A percentile compares a stretch with the other conserved stretches of the same genome.
Conservation (phyloP, 2,113 vertebrate genomes). For the Theristicus caerulescens region DNA sequence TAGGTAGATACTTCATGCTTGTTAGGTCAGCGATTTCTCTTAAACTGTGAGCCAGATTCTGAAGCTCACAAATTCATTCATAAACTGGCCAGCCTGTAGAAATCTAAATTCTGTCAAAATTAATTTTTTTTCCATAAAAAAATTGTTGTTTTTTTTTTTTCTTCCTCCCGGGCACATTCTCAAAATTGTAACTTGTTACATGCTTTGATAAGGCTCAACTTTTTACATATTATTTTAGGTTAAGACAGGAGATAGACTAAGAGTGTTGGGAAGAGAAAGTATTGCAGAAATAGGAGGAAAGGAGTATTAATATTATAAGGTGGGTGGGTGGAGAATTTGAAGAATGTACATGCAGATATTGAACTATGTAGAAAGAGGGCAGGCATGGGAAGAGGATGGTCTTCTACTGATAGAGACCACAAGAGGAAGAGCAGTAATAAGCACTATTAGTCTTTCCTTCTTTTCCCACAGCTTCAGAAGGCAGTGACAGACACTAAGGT, state of each 20-base stretch:
- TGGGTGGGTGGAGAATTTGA: not conserved
- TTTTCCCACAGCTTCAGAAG: not conserved
- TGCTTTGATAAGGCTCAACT: not conserved
- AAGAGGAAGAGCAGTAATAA: not conserved
- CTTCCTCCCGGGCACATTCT: accelerated
- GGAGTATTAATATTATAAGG: not conserved
- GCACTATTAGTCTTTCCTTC: not conserved
- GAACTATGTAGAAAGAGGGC: not conserved
- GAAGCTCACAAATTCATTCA: not conserved
- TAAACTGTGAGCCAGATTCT: not conserved
- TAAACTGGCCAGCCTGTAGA: not conserved
- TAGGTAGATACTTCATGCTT: not conserved
- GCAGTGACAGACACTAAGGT: not conserved
- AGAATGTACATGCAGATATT: accelerated
- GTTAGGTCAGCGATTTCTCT: not conserved
- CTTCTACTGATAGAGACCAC: not conserved
- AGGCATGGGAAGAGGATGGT: not conserved
- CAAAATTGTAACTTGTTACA: not conserved
- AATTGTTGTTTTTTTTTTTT: not conserved
- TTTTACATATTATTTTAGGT: not conserved
- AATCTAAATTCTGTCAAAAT: not conserved
- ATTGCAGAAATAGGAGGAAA: not conserved
- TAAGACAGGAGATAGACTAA: not conserved
- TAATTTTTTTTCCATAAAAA: not conserved
- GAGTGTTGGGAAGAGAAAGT: not conserved